Conservation (phyloP, 2,888 invertebrate genomes). For the Drosophila limbata region DNA sequence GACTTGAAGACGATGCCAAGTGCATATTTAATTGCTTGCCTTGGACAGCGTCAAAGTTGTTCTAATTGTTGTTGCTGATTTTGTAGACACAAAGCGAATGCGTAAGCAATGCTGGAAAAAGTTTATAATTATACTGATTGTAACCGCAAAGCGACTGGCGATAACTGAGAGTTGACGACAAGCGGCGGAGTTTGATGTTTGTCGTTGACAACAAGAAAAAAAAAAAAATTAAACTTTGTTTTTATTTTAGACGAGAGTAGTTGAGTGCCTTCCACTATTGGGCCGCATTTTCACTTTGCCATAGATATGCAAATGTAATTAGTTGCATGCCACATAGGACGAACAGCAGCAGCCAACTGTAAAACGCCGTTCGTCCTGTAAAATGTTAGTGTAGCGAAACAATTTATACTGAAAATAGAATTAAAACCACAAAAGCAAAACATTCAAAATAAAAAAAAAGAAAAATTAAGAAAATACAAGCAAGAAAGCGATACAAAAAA, state of each 20-base stretch:
- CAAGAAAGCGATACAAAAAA: slow-evolving; percentile 41
- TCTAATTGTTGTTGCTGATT: slow-evolving; percentile 10
- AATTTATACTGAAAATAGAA: slow-evolving; percentile 83
- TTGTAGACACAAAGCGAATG: slow-evolving; percentile 61
- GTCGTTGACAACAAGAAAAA: slow-evolving; percentile 1
- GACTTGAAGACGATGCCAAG: slow-evolving; percentile 41
- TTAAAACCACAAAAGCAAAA: slow-evolving; percentile 83
- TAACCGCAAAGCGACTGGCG: slow-evolving; percentile 48
- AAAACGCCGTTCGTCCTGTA: slow-evolving; percentile 58
- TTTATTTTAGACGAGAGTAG: slow-evolving; percentile 26
- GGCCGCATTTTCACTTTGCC: slow-evolving; percentile 60
- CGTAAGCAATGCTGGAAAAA: slow-evolving; percentile 63
- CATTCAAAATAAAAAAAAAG: slow-evolving; percentile 59
- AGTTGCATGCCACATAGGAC: slow-evolving; percentile 81
- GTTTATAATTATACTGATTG: slow-evolving; percentile 84
- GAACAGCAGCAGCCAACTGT: slow-evolving; percentile 60
- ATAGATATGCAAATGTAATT: slow-evolving; percentile 84
- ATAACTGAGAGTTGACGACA: slow-evolving; percentile 31
- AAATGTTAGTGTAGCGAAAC: slow-evolving; percentile 80
- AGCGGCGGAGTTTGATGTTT: slow-evolving; percentile 55
- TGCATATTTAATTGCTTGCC: slow-evolving; percentile 74
- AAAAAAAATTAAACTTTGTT: slow-evolving; percentile 21
- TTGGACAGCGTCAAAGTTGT: slow-evolving; percentile 54
- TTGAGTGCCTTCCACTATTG: slow-evolving; percentile 8
- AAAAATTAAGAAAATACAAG: slow-evolving; percentile 32